Evolutionary conservation across 2,797 vertebrate species (phyloP).

Genomic region (Phalloptychus januarius): DNA sequence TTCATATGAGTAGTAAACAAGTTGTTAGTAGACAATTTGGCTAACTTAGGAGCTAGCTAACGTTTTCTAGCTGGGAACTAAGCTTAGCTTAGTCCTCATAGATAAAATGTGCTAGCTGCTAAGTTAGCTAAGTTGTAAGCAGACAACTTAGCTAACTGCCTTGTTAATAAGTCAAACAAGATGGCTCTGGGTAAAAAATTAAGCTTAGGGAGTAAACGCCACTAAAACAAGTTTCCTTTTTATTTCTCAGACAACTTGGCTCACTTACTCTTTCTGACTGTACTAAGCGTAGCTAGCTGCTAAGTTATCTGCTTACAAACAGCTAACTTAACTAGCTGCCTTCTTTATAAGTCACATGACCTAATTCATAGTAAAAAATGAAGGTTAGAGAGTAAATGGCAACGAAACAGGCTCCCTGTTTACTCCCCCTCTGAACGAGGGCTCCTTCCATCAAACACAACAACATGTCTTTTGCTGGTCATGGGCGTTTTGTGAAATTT

Average conservation of each 20-base stretch:
- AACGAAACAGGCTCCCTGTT: background rate
- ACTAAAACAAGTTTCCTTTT: background rate
- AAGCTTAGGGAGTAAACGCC: background rate
- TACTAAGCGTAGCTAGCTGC: no score
- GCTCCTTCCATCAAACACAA: slow-evolving; percentile 18
- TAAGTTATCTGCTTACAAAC: no score
- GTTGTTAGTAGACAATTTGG: background rate
- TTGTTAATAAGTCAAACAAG: background rate
- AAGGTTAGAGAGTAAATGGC: background rate
- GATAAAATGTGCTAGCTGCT: no score
- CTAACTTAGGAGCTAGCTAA: background rate
- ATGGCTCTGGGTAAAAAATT: background rate
- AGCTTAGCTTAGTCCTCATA: no score
- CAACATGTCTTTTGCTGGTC: slow-evolving; percentile 47
- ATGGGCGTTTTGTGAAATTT: slow-evolving; percentile 38
- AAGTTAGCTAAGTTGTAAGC: no score
- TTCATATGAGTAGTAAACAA: background rate
- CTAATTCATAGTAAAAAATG: background rate
- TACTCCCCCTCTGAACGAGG: slow-evolving; percentile 18
- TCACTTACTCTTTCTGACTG: no score
- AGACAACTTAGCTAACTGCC: no score
- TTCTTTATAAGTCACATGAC: background rate
- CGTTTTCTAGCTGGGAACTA: no score
- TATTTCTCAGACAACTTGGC: background rate
- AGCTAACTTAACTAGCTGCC: no score